Evolutionary conservation across 1,140 invertebrate species (phyloP).

Genomic region (Paraescarpia echinospica): DNA sequence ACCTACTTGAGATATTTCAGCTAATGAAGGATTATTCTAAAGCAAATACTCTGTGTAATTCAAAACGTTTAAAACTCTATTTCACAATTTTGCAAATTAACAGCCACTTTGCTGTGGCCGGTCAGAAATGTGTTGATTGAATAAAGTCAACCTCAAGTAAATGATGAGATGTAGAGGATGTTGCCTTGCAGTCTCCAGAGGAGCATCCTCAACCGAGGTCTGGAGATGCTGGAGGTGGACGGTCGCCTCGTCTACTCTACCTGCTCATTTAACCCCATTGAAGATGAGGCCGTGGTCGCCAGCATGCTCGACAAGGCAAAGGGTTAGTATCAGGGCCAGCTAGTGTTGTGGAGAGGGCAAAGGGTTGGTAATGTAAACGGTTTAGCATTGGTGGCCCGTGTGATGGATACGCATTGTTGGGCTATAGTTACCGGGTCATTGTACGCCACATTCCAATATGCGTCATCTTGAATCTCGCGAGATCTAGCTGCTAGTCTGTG

Average conservation of each 20-base stretch:
- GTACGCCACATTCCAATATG: no score
- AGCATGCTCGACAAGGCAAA: conserved; percentile 76
- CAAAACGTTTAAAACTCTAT: no score
- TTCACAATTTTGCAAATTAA: no score
- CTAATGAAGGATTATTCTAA: no score
- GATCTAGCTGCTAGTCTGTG: no score
- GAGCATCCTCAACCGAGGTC: conserved; percentile 82
- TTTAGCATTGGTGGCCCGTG: not conserved
- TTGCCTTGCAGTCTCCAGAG: conserved; percentile 75
- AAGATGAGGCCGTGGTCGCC: conserved; percentile 95
- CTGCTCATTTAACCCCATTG: conserved; percentile 95
- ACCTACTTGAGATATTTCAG: no score
- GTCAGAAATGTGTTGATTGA: not conserved
- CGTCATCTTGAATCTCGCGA: no score
- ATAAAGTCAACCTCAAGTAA: not conserved
- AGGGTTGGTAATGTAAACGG: not conserved
- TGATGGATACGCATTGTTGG: no score
- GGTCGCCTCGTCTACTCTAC: conserved; percentile 97
- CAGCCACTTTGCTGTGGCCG: no score
- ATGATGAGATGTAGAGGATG: not conserved
- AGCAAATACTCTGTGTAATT: no score
- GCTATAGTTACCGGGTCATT: no score
- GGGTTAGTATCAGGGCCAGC: conserved; percentile 53
- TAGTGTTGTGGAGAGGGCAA: not conserved
- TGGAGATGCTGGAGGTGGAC: conserved; percentile 85